These are phyloP conservation scores for Leptocoma aspasia DNA, from an alignment of 2,113 vertebrate genomes.

Conservation along the genomic window DNA sequence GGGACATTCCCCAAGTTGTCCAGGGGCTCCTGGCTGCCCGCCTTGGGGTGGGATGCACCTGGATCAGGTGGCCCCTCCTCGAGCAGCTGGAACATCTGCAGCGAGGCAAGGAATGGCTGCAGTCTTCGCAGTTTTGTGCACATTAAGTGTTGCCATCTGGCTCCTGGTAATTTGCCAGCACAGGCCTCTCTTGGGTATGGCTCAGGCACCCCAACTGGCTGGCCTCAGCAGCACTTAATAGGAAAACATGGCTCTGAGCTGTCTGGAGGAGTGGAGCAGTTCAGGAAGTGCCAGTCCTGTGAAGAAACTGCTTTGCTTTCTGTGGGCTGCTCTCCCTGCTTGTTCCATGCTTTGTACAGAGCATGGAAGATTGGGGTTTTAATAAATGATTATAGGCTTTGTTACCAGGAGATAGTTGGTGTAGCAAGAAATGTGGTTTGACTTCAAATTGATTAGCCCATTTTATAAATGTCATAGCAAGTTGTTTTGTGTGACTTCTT, in stretches of 20 bases:
- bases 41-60: neutral
- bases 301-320: conserved; percentile 33
- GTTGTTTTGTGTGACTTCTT: conserved; percentile 70
- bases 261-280: conserved; percentile 11
- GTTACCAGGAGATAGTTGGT: conserved; percentile 72
- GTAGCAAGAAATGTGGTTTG: conserved; percentile 73
- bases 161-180: conserved; percentile 43
- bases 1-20: neutral
- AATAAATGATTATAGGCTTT: conserved; percentile 76
- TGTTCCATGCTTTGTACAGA: conserved; percentile 42
- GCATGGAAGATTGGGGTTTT: conserved; percentile 67
- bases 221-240: neutral
- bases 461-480: conserved; percentile 77
- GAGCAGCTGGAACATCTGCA: conserved; percentile 43
- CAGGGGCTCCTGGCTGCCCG: neutral
- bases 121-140: conserved; percentile 8
- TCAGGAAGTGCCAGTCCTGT: conserved; percentile 37
- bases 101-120: conserved; percentile 11
- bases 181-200: neutral
- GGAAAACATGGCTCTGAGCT: conserved; percentile 1
- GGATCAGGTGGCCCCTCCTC: neutral
- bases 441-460: conserved; percentile 77
- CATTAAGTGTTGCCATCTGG: conserved; percentile 45
- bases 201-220: neutral
- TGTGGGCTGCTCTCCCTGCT: neutral